Evolutionary conservation across 2,888 invertebrate genomes (phyloP).

Genomic region (Axea sp.): DNA sequence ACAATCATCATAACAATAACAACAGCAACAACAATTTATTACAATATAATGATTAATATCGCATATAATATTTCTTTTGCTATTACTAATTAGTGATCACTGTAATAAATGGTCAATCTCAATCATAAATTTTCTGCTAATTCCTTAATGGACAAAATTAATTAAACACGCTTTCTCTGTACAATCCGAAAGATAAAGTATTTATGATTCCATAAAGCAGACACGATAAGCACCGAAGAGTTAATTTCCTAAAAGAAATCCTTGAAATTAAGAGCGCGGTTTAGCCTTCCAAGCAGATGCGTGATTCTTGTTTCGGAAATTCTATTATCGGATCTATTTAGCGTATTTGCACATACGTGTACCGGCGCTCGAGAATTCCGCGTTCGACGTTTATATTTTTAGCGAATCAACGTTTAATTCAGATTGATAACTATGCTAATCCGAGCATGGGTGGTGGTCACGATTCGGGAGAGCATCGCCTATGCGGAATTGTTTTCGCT

Average conservation of each 20-base stretch:
- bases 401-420: slow-evolving; percentile 55
- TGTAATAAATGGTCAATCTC: too few relatives aligned
- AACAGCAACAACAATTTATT: too few relatives aligned
- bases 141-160: too few relatives aligned
- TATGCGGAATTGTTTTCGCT: slow-evolving; percentile 53
- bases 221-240: slow-evolving; percentile 18
- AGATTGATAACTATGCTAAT: slow-evolving; percentile 65
- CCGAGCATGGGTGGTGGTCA: slow-evolving; percentile 53
- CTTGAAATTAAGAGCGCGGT: slow-evolving; percentile 49
- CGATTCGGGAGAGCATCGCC: slow-evolving; percentile 49
- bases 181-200: too few relatives aligned
- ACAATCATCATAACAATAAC: too few relatives aligned
- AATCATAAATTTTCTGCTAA: too few relatives aligned
- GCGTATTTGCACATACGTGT: slow-evolving; percentile 15
- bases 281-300: slow-evolving; percentile 46
- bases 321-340: slow-evolving; percentile 45
- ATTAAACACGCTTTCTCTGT: too few relatives aligned
- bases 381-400: slow-evolving; percentile 59
- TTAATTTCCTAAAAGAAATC: slow-evolving; percentile 26
- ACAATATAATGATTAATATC: too few relatives aligned
- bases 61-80: too few relatives aligned
- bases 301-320: slow-evolving; percentile 50
- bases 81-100: too few relatives aligned
- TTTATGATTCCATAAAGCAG: slow-evolving; percentile 29
- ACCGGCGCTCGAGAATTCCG: slow-evolving; percentile 4